Conservation (phyloP, 2,113 vertebrate genomes). For the Parus major region DNA sequence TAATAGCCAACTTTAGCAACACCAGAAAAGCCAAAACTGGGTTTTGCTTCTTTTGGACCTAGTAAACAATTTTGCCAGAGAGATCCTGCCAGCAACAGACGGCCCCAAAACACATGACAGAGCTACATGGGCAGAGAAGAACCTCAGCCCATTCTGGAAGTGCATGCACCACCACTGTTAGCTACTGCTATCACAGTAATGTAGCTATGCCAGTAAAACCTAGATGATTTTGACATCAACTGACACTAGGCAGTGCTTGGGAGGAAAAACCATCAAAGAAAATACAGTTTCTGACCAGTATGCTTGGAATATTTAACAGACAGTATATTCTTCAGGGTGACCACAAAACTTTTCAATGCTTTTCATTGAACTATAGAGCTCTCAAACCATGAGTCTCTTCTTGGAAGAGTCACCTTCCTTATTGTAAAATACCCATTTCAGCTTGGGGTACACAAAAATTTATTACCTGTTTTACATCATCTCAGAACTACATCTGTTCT, state of each 20-base stretch:
- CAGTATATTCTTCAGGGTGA: not conserved
- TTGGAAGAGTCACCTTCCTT: not conserved
- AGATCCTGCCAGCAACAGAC: not conserved
- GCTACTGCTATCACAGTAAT: not conserved
- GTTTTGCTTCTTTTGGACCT: not conserved
- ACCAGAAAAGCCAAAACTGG: not conserved
- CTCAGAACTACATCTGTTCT: not conserved
- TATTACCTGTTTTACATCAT: not conserved
- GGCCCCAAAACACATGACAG: not conserved
- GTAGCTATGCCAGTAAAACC: not conserved
- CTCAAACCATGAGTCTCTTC: not conserved
- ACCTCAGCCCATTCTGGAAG: not conserved
- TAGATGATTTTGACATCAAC: not conserved
- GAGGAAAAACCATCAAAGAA: not conserved
- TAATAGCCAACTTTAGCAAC: not conserved
- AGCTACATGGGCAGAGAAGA: not conserved
- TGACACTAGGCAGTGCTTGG: not conserved
- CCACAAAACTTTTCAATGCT: not conserved
- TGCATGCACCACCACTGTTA: not conserved
- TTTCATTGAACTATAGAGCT: not conserved
- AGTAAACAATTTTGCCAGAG: not conserved
- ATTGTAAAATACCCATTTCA: not conserved
- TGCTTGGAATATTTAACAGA: not conserved
- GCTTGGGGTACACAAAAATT: not conserved
- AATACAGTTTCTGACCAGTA: not conserved